Conservation (phyloP, 2,888 invertebrate genomes). For the Eilema sororculum region DNA sequence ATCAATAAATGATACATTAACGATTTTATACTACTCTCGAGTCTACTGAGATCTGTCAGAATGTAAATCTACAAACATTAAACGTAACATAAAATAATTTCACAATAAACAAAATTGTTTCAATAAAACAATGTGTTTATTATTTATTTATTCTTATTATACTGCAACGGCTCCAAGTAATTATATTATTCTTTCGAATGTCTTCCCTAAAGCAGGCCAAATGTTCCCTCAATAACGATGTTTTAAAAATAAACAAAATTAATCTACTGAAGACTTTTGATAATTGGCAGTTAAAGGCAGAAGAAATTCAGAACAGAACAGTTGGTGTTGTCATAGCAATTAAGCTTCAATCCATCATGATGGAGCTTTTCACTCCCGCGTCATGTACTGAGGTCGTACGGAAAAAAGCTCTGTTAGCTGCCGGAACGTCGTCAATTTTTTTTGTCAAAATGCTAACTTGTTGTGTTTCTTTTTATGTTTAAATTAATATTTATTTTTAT, state of each 20-base stretch:
- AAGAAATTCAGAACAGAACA: constrained; percentile 4
- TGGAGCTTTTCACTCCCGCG: background rate
- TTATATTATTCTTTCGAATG: background rate
- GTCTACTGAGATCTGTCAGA: too few species aligned
- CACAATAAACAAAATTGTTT: background rate
- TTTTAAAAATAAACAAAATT: background rate
- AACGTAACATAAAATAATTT: background rate
- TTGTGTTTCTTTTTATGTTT: too few species aligned
- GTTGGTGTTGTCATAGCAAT: background rate
- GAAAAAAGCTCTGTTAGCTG: background rate
- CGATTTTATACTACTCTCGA: too few species aligned
- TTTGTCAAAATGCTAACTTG: background rate
- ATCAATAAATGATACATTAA: too few species aligned
- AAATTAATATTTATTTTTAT: too few species aligned
- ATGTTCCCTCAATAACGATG: background rate
- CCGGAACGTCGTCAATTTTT: background rate
- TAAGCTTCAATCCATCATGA: background rate
- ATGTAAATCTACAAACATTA: background rate
- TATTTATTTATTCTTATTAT: background rate
- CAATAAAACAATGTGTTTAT: background rate
- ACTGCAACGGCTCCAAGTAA: background rate
- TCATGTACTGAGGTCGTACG: background rate
- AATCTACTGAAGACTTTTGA: background rate
- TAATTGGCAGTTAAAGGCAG: background rate
- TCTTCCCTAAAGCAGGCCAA: background rate